Evolutionary conservation across 2,888 invertebrate genomes (phyloP), one percentile per base, ranked within the genome.

Genomic region (Stenurella melanura): DNA sequence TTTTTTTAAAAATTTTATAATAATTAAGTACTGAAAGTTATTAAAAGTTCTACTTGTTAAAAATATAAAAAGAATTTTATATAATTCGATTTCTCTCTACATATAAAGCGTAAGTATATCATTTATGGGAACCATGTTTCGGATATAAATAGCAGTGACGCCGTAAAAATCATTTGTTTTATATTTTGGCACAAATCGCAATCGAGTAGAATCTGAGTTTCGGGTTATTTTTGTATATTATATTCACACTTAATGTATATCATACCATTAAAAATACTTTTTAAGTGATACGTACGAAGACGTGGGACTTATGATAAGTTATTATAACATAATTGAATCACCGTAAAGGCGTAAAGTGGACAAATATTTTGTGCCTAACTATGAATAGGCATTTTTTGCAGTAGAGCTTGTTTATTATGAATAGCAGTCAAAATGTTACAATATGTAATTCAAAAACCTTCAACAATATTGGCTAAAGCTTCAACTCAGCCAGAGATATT

Each of bases 181-280:
- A 38, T 66, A 64, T 56, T 69, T 76, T 76, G 76, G 76, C 76
- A 76, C 68, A 67, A 30, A 30, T 61, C 54, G 60, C 61, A 61
- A 76, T 60, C 69, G 26, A 69, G 61, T 61, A 68, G 60, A 72
- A 67, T 72, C 21, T 75, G 75, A 75, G 54, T 72, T 60, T 67
- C 38, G 57, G 54, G 76, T 69, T 76, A 76, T 76, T 76, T 76
- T 64, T 64, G 69, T 73, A 60, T 68, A 54, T 34, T 56, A 68
- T 68, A 73, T 54, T 61, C 73, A 64, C 56, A 67, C 73, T 30
- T 64, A n/a, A 50, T 50, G 50, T n/a, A 50, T 50, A 50, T 50
- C 50, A 50, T 17, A 15, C n/a, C 50, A 50, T 50, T 50, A 50
- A 50, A 50, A 50, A 50, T 50, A 50, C 50, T 50, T 50, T 42